Evolutionary conservation across 2,888 invertebrate species (phyloP), one percentile per base, ranked within the genome.

Genomic region (Apodemia duryi): DNA sequence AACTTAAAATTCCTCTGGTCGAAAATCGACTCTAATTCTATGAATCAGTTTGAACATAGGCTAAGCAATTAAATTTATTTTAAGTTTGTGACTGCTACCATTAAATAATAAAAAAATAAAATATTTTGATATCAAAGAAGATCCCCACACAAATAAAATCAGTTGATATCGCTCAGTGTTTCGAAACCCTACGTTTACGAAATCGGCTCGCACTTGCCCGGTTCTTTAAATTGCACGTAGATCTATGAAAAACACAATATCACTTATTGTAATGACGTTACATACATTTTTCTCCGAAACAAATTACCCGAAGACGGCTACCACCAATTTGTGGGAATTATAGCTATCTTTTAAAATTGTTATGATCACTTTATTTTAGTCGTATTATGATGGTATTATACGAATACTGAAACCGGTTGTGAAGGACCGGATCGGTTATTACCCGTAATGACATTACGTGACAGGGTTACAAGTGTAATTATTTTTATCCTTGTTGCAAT

Each of bases 401-500:
- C 51, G 54, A 54, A 54, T 29, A 54, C 29, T 54, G 54, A 21
- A 28, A 54, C 54, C 54, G 54, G 54, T 21, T 54, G 4, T 54
- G n/a, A 29, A 60, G 38, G 49, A 49, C 61, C 49, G 49, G 43
- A 49, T 49, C 21, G 54, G 65, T 69, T 66, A 69, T 72, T 72
- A 73, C 68, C 62, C 61, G 38, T 70, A 70, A 71, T 68, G 70
- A 69, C 67, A 65, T 54, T 38, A 66, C 66, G 69, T 66, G 66
- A 66, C 68, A 68, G 72, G 71, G 71, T 69, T 69, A 66, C 66
- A 54, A 64, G 63, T 67, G 67, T 72, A 70, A 72, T 74, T 74
- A 74, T 72, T 72, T 72, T 74, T 71, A 74, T 71, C 72, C 71
- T 70, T 69, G 67, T 71, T 66, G 63, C 65, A 52, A 52, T 7